phyloP scores from a whole-genome alignment of 1,140 invertebrate genomes.

The Orchestia grillus region DNA sequence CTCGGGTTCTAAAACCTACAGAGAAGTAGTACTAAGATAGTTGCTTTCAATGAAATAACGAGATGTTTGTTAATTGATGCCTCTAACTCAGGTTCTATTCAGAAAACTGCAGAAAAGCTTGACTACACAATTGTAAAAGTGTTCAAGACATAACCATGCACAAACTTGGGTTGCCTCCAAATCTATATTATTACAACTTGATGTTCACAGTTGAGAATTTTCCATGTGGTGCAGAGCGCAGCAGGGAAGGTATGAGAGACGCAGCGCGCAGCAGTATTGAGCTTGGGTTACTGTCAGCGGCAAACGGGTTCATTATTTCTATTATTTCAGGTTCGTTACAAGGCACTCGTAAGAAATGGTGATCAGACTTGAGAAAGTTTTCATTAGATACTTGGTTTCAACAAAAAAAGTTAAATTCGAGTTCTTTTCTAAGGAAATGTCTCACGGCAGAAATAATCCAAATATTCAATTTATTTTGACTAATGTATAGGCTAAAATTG shows the following conservation, averaged over 20 bases:
- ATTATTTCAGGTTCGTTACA: conserved; percentile 1
- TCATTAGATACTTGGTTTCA: neutral
- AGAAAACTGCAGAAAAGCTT: neutral
- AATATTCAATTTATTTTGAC: neutral
- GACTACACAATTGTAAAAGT: neutral
- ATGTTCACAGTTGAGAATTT: neutral
- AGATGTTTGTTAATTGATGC: neutral
- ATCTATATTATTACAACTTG: neutral
- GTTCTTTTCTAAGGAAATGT: neutral
- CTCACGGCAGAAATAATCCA: neutral
- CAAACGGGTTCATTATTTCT: neutral
- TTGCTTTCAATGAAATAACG: neutral
- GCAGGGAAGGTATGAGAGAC: neutral
- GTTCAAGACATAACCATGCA: neutral
- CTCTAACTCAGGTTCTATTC: neutral
- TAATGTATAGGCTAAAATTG: neutral
- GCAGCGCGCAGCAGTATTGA: neutral
- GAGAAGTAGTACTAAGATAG: neutral
- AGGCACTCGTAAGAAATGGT: conserved; percentile 7
- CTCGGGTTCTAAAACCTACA: neutral
- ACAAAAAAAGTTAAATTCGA: neutral
- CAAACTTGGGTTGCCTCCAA: neutral
- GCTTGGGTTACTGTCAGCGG: neutral
- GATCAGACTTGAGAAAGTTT: neutral
- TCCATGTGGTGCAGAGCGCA: neutral